Base-by-base conservation (phyloP, 1,140 invertebrate genomes). In the Ptiloglossa arizonensis region DNA sequence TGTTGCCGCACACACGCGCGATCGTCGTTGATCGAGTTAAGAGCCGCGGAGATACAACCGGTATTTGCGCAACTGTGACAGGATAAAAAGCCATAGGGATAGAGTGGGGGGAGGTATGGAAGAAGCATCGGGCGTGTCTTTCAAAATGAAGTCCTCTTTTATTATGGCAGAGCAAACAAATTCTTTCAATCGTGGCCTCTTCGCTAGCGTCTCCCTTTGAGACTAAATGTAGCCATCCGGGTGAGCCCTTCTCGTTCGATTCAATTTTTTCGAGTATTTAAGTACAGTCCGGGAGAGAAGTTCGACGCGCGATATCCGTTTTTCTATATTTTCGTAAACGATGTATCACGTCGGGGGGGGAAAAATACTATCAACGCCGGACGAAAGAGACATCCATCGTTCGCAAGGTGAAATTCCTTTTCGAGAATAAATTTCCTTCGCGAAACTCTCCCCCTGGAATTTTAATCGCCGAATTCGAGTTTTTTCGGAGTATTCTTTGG, bases 181-280 rank as follows among this genome's bases (percentile, higher is more conserved):
- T 80, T 80, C 71, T 80, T 60, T 75, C 60, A 54, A 80, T 80
- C 72, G 71, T 46, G 72, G 54, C 52, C 72, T 67, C 54, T 80
- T 66, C 62, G 70, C 70, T 60, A 74, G 74, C 77, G n/a, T 79
- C 71, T 79, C 70, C 77, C 77, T 79, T 79, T 79, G 71, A 74
- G 71, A 66, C 67, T 74, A 79, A 79, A 74, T 67, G 77, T 79
- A 74, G 77, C 71, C 62, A 66, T 67, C 77, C 48, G 41, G 35
- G 19, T 38, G 44, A 67, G 60, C 70, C 59, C 71, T 59, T 24
- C 77, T 17, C 46, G 52, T 78, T 78, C 75, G 75, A 63, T 78
- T 71, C 75, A 56, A 35, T 78, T 63, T 70, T 78, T 78, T 62
- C 67, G 56, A 78, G 75, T 78, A 78, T 71, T 78, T 63, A 63